Conservation (phyloP, 2,113 vertebrate genomes). For the Egretta garzetta region DNA sequence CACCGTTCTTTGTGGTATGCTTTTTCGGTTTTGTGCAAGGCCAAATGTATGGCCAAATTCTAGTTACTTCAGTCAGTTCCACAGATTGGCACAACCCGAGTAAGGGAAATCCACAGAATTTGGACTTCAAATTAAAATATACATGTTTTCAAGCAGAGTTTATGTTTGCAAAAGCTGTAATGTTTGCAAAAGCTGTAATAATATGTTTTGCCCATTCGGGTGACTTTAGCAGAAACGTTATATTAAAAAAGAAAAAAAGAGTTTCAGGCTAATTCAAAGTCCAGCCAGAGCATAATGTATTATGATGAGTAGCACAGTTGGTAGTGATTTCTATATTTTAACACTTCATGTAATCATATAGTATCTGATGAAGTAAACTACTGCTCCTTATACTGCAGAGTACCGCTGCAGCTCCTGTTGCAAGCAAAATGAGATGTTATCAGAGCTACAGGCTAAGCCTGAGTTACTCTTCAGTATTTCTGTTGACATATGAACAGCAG, state of each 20-base stretch:
- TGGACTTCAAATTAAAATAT: neutral
- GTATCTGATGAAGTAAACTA: neutral
- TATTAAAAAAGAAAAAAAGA: neutral
- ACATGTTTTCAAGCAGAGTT: neutral
- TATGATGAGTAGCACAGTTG: neutral
- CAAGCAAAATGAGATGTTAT: neutral
- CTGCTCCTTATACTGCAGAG: neutral
- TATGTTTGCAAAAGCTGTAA: neutral
- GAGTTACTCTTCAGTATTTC: conserved; percentile 3
- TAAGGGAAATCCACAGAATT: neutral
- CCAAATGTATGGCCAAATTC: neutral
- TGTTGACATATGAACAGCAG: neutral
- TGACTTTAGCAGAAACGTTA: neutral
- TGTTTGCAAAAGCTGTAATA: neutral
- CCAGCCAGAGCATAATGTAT: neutral
- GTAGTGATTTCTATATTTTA: neutral
- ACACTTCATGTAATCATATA: neutral
- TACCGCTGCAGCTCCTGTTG: neutral
- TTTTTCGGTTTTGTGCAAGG: neutral
- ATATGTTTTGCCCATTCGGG: neutral
- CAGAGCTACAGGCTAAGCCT: neutral
- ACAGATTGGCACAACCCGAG: neutral
- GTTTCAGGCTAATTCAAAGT: neutral
- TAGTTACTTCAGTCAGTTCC: neutral
- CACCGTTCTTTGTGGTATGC: neutral